A percentile compares a stretch with the other conserved stretches of the same genome.
These are phyloP conservation scores for Girardia tigrina DNA, from an alignment of 2,888 invertebrate genomes.

Conservation along the genomic window DNA sequence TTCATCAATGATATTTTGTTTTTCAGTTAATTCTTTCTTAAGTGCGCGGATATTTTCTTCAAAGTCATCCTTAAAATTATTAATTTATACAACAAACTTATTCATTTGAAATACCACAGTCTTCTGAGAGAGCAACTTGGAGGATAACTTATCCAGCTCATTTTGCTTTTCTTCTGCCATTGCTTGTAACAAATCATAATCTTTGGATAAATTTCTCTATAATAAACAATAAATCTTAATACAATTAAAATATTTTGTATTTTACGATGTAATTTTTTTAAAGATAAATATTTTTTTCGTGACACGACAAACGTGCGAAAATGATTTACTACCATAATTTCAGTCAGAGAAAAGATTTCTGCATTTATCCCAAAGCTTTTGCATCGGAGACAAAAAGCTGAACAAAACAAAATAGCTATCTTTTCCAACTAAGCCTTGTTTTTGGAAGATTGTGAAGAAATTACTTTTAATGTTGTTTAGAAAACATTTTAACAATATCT, in stretches of 20 bases:
- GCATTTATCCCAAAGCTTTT: too few species aligned
- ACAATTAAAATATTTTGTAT: neutral
- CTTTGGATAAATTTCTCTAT: constrained; percentile 16
- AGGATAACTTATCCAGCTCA: neutral
- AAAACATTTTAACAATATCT: too few species aligned
- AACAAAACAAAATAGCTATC: too few species aligned
- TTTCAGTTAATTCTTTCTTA: neutral
- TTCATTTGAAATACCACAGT: neutral
- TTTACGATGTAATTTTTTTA: neutral
- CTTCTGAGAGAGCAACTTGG: neutral
- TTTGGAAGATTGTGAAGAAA: too few species aligned
- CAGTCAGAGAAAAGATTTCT: too few species aligned
- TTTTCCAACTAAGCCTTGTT: too few species aligned
- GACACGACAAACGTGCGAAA: too few species aligned
- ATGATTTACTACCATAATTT: too few species aligned
- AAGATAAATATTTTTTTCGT: too few species aligned
- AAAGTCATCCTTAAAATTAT: neutral
- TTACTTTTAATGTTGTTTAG: too few species aligned
- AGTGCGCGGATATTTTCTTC: neutral
- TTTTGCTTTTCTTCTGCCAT: neutral
- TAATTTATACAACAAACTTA: neutral
- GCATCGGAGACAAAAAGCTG: too few species aligned
- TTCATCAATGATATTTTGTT: constrained; percentile 15
- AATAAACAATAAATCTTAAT: neutral
- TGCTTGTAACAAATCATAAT: constrained; percentile 7